Evolutionary conservation across 2,888 invertebrate species (phyloP), one percentile per base, ranked within the genome.

Genomic region (Melipona bicolor): DNA sequence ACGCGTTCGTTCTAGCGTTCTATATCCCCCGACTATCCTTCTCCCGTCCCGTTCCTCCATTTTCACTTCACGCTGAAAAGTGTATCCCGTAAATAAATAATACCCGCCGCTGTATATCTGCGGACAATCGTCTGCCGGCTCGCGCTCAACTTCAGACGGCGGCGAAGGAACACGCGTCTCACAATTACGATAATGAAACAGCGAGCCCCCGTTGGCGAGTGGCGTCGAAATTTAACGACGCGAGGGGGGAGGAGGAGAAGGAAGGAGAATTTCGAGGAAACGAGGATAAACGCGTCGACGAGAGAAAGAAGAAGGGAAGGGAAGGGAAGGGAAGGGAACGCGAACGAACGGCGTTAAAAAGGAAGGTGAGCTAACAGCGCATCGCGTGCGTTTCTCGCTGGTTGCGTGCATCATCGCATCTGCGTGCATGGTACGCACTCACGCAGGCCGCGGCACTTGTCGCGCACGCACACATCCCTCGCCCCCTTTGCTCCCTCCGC

Each of bases 361-460:
- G 11, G 72, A 78, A 74, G 84, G 67, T 17, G 49, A 78, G 74
- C 70, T 67, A 71, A 76, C 54, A 62, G 85, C 80, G 76, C 80
- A 89, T 89, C 89, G 89, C 89, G 89, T 89, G 89, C 88, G 54
- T 61, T 27, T 76, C 62, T 61, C 76, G 84, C 36, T 77, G 84
- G 85, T 89, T 89, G 90, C 90, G 90, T 91, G 91, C 82, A 69
- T 64, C 64, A 83, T 83, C 81, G 76, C 87, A 84, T 87, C 84
- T 87, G 87, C 89, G 83, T 87, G 88, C 87, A 85, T 79, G 43
- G 87, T 78, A 87, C 86, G 83, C 88, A 86, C 68, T 83, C 83
- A 78, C 85, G 83, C 82, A 84, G 77, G 62, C 72, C 67, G 56
- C 70, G 74, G 76, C 83, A 80, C 87, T 85, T 84, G 83, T 85